These are phyloP conservation scores for Platycnemis pennipes DNA, from an alignment of 2,888 invertebrate genomes.

Conservation along the genomic window DNA sequence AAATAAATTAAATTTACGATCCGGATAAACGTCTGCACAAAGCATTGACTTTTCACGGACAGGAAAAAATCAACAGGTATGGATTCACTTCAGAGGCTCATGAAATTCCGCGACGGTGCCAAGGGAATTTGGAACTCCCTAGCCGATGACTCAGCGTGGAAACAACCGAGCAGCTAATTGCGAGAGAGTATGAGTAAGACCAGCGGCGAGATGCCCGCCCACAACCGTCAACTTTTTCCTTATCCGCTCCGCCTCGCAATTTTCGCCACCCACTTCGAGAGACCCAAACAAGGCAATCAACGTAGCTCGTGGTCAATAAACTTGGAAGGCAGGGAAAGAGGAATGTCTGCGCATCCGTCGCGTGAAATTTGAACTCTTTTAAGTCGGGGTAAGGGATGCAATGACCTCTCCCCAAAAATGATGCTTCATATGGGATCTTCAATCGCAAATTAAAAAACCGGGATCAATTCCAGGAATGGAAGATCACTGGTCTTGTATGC, in stretches of 20 bases:
- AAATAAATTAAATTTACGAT: no score
- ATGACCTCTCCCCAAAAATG: not conserved
- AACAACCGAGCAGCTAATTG: no score
- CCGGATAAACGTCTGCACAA: no score
- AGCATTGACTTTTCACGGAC: no score
- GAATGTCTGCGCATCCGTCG: not conserved
- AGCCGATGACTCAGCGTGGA: no score
- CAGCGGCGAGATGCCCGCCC: not conserved
- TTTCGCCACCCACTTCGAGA: not conserved
- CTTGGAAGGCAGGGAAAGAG: not conserved
- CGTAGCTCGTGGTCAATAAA: not conserved
- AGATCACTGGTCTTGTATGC: no score
- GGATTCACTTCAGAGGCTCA: no score
- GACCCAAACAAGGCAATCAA: not conserved
- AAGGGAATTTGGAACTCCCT: no score
- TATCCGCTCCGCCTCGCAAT: not conserved
- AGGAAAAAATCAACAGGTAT: no score
- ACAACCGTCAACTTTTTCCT: not conserved
- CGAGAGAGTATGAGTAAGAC: not conserved
- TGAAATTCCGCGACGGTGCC: no score
- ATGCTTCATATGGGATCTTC: not conserved
- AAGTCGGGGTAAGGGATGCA: not conserved
- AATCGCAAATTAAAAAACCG: no score
- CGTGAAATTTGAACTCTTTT: not conserved
- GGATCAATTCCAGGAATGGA: no score